Evolutionary conservation across 2,888 invertebrate genomes (phyloP).

Genomic region (Stegophylla sp.): DNA sequence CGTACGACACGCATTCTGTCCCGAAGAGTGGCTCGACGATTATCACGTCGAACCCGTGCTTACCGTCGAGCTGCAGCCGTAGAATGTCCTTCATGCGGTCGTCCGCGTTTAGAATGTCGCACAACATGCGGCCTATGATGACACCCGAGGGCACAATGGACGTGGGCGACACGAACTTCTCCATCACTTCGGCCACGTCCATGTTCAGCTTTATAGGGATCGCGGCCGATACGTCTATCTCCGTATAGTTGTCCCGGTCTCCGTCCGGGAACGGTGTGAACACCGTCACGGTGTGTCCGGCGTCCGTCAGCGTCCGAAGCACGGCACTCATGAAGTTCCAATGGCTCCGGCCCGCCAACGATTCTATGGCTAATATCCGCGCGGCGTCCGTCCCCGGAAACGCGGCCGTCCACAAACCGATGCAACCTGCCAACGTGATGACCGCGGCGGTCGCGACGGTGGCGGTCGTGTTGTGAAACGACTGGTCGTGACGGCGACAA

Average conservation of each 20-base stretch:
- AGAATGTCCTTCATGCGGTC: slow-evolving; percentile 63
- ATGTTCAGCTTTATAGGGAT: not conserved
- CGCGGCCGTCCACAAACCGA: not conserved
- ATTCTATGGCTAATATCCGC: slow-evolving; percentile 11
- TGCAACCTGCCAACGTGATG: too few relatives aligned
- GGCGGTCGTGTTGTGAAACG: not conserved
- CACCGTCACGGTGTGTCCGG: slow-evolving; percentile 3
- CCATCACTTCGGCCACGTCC: not conserved
- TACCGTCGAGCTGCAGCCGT: slow-evolving; percentile 26
- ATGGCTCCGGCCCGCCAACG: slow-evolving; percentile 33
- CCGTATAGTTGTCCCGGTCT: slow-evolving; percentile 29
- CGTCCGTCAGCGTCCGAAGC: slow-evolving; percentile 12
- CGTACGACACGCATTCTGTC: slow-evolving; percentile 20
- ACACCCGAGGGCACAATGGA: not conserved
- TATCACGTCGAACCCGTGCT: slow-evolving; percentile 40
- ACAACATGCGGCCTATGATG: not conserved
- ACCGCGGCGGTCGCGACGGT: not conserved
- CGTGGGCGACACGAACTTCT: not conserved
- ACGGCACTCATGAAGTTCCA: slow-evolving; percentile 41
- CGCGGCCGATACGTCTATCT: slow-evolving; percentile 15
- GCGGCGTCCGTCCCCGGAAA: too few relatives aligned
- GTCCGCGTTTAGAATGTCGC: slow-evolving; percentile 24
- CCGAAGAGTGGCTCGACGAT: slow-evolving; percentile 61
- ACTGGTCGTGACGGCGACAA: not conserved
- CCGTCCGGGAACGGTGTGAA: slow-evolving; percentile 39